phyloP scores from a whole-genome alignment of 1,140 invertebrate species.

The Brachionus manjavacas region DNA sequence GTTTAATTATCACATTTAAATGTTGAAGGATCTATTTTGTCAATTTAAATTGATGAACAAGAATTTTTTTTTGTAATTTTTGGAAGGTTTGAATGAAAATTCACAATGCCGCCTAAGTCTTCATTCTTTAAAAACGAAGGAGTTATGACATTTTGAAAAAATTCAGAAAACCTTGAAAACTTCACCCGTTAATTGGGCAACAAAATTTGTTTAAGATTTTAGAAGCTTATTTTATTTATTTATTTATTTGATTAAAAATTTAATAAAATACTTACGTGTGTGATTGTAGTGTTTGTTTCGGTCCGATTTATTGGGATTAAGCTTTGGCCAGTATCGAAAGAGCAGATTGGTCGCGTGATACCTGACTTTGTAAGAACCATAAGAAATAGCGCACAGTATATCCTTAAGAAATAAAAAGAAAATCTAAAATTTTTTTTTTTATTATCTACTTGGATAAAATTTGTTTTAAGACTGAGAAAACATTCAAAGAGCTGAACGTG shows the following conservation, averaged over 20 bases:
- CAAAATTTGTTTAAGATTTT: no score
- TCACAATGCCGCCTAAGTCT: no score
- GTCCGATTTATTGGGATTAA: conserved; percentile 87
- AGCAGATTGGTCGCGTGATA: conserved; percentile 88
- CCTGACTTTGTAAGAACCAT: conserved; percentile 83
- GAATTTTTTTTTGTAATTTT: no score
- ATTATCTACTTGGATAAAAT: conserved; percentile 29
- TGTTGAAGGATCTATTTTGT: no score
- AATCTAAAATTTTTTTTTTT: neutral
- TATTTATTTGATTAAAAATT: conserved; percentile 16
- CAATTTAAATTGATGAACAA: no score
- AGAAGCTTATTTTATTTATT: no score
- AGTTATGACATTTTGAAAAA: no score
- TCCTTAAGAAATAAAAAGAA: conserved; percentile 62
- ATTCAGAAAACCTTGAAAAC: no score
- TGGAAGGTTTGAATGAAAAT: no score
- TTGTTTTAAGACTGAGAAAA: conserved; percentile 26
- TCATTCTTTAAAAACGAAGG: no score
- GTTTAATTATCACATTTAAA: no score
- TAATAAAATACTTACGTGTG: neutral
- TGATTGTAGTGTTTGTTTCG: neutral
- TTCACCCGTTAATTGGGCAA: no score
- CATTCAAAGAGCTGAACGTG: conserved; percentile 29
- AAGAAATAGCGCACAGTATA: conserved; percentile 88
- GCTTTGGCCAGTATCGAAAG: conserved; percentile 98